Evolutionary conservation across 2,888 invertebrate genomes (phyloP).

Genomic region (Eretmocerus hayati): DNA sequence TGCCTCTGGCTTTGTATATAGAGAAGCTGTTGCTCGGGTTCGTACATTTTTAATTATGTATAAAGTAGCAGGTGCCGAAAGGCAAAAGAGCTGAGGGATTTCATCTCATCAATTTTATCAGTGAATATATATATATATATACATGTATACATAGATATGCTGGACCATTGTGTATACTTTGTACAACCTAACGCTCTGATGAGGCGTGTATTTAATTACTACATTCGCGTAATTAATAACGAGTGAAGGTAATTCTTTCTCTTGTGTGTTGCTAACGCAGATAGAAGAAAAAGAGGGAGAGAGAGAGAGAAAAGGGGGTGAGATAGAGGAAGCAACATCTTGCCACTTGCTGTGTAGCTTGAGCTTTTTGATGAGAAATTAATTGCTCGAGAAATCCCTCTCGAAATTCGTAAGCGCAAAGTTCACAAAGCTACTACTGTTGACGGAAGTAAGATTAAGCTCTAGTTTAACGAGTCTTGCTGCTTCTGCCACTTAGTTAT

Average conservation of each 20-base stretch:
- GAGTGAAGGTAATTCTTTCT: background rate
- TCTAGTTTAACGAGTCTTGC: background rate
- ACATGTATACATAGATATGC: too few relatives aligned
- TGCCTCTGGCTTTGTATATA: background rate
- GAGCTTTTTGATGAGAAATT: conserved; percentile 8
- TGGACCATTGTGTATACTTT: background rate
- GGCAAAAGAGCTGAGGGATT: conserved; percentile 1
- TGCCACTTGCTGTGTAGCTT: background rate
- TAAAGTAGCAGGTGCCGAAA: conserved; percentile 8
- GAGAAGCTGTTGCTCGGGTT: background rate
- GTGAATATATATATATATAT: too few relatives aligned
- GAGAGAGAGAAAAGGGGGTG: too few relatives aligned
- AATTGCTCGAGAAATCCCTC: conserved; percentile 7
- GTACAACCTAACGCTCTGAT: background rate
- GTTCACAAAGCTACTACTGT: background rate
- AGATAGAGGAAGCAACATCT: too few relatives aligned
- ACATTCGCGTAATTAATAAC: conserved; percentile 9
- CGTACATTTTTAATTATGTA: conserved; percentile 18
- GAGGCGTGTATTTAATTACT: conserved; percentile 1
- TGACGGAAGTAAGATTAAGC: background rate
- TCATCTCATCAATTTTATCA: conserved; percentile 17
- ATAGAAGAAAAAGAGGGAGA: too few relatives aligned
- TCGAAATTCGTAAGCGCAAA: background rate
- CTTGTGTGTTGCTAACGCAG: background rate
- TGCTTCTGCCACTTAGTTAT: background rate